Evolutionary conservation across 2,888 invertebrate species (phyloP).

Genomic region (Cerceris rybyensis): DNA sequence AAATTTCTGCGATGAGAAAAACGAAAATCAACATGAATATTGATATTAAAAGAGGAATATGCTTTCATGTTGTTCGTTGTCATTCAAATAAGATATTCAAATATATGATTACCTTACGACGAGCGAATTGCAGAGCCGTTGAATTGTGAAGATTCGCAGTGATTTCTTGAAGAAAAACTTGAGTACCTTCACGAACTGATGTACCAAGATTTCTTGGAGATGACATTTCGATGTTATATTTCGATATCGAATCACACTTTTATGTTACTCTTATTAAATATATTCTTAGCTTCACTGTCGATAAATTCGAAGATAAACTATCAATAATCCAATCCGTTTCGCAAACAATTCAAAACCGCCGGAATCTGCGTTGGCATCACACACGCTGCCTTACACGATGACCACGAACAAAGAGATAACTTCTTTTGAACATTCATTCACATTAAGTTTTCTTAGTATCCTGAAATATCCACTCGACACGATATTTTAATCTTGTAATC

Average conservation of each 20-base stretch:
- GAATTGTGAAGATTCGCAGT: slow-evolving; percentile 76
- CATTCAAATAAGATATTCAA: neutral
- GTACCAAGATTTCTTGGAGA: slow-evolving; percentile 65
- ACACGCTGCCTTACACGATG: slow-evolving; percentile 7
- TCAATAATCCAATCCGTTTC: neutral
- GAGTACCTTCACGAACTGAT: slow-evolving; percentile 71
- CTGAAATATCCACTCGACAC: neutral
- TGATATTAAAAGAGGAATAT: neutral
- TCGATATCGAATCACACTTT: neutral
- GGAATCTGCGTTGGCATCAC: slow-evolving; percentile 12
- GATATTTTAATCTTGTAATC: neutral
- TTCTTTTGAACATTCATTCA: neutral
- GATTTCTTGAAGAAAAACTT: slow-evolving; percentile 74
- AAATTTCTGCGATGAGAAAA: slow-evolving; percentile 22
- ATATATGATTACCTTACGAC: slow-evolving; percentile 66
- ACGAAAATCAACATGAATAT: slow-evolving; percentile 28
- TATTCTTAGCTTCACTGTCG: slow-evolving; percentile 2
- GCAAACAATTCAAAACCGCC: slow-evolving; percentile 2
- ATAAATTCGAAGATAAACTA: neutral
- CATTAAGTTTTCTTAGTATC: neutral
- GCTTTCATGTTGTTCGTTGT: slow-evolving; percentile 7
- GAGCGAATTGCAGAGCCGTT: slow-evolving; percentile 60
- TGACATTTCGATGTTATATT: slow-evolving; percentile 61
- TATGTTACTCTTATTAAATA: neutral
- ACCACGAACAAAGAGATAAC: slow-evolving; percentile 6